Evolutionary conservation across 2,797 vertebrate species (phyloP).

Genomic region (Iguana delicatissima): DNA sequence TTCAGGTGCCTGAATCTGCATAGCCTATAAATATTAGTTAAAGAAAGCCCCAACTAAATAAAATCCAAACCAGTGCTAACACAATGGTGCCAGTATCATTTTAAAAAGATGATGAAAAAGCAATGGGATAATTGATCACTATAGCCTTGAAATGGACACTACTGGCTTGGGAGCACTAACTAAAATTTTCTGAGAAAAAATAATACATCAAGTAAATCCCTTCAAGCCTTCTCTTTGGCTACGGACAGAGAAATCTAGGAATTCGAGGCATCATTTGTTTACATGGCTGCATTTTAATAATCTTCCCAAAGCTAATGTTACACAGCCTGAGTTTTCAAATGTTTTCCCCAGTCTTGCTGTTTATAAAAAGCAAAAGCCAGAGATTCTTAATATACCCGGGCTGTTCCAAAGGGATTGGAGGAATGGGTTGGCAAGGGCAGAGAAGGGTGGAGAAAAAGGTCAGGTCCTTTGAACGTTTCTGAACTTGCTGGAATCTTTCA

Average conservation of each 20-base stretch:
- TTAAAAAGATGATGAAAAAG: constrained; percentile 55
- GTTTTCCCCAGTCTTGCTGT: constrained; percentile 69
- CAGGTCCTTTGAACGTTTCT: constrained; percentile 74
- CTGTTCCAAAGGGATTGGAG: constrained; percentile 63
- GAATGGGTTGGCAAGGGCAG: constrained; percentile 46
- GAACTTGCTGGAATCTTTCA: constrained; percentile 77
- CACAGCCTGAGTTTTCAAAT: constrained; percentile 72
- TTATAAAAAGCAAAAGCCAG: constrained; percentile 66
- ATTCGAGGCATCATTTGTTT: constrained; percentile 70
- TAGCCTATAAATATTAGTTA: no score
- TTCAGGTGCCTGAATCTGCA: no score
- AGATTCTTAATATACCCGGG: constrained; percentile 52
- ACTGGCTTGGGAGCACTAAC: constrained; percentile 54
- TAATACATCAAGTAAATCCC: constrained; percentile 53
- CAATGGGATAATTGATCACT: constrained; percentile 40
- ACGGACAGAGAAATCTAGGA: constrained; percentile 49
- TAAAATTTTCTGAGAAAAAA: constrained; percentile 65
- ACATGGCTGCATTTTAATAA: constrained; percentile 83
- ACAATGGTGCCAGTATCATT: background rate
- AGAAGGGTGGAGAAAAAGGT: constrained; percentile 74
- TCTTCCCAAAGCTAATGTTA: constrained; percentile 86
- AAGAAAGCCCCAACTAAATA: background rate
- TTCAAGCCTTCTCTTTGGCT: constrained; percentile 67
- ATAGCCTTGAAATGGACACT: constrained; percentile 46
- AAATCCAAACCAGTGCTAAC: background rate